phyloP scores from a whole-genome alignment of 2,797 vertebrate species.

The Poecilia picta region DNA sequence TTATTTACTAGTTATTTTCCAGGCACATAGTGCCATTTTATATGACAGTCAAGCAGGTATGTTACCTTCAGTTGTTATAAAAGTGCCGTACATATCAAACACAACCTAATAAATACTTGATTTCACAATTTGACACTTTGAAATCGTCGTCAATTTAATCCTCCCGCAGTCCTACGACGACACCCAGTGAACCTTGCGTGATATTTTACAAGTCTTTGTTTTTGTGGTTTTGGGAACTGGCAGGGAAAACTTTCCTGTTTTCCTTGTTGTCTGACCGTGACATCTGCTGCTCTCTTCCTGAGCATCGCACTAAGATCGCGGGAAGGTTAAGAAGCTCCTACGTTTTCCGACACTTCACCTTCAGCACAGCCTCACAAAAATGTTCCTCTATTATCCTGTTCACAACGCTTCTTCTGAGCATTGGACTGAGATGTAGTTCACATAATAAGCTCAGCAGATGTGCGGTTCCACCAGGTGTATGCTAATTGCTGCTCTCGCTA shows the following conservation, averaged over 20 bases:
- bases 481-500: background rate
- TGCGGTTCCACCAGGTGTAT: background rate
- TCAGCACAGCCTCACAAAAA: background rate
- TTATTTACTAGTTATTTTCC: background rate
- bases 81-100: too few relatives aligned
- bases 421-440: background rate
- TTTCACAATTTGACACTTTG: background rate
- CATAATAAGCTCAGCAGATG: background rate
- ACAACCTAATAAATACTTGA: background rate
- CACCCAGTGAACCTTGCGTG: too few relatives aligned
- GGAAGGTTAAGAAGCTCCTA: background rate
- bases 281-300: too few relatives aligned
- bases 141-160: background rate
- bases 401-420: background rate
- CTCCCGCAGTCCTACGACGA: too few relatives aligned
- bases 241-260: too few relatives aligned
- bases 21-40: too few relatives aligned
- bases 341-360: background rate
- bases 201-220: too few relatives aligned
- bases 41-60: too few relatives aligned
- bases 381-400: background rate
- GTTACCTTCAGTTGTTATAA: too few relatives aligned
- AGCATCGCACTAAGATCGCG: too few relatives aligned
- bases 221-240: too few relatives aligned
- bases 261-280: too few relatives aligned